These are phyloP conservation scores for Neogale vison DNA, from an alignment of 2,113 vertebrate genomes.

Conservation along the genomic window DNA sequence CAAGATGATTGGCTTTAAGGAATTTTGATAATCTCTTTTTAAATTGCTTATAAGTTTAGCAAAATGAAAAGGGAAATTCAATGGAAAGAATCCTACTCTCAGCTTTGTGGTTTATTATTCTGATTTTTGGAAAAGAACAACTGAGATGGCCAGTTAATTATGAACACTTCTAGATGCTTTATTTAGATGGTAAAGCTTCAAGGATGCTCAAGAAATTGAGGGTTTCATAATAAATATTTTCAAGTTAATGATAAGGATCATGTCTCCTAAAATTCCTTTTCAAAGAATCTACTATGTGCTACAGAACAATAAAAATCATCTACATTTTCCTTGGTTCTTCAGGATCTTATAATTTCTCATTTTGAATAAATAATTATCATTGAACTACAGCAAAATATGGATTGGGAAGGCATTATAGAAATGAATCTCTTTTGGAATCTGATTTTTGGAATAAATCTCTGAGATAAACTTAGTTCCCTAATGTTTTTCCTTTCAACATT, in stretches of 20 bases:
- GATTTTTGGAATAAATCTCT: slow-evolving; percentile 26
- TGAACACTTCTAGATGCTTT: not conserved
- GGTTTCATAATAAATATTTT: not conserved
- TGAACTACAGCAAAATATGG: not conserved
- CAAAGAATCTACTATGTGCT: not conserved
- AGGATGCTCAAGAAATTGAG: not conserved
- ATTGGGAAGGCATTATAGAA: not conserved
- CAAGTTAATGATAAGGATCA: not conserved
- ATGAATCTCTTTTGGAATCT: not conserved
- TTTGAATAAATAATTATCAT: not conserved
- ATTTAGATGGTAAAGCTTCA: not conserved
- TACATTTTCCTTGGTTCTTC: not conserved
- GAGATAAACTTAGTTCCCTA: slow-evolving; percentile 38
- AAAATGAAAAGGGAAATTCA: not conserved
- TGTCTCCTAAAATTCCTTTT: not conserved
- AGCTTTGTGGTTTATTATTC: not conserved
- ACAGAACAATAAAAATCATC: not conserved
- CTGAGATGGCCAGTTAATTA: not conserved
- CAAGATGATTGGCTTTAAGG: not conserved
- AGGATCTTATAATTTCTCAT: not conserved
- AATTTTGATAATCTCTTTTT: not conserved
- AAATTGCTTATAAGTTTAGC: not conserved
- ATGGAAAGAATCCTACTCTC: not conserved
- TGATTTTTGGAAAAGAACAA: not conserved
- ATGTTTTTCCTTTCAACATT: slow-evolving; percentile 33